Evolutionary conservation across 53 echinoderm and acorn worm genomes (phyloP).

Genomic region (Echinarachnius parma): DNA sequence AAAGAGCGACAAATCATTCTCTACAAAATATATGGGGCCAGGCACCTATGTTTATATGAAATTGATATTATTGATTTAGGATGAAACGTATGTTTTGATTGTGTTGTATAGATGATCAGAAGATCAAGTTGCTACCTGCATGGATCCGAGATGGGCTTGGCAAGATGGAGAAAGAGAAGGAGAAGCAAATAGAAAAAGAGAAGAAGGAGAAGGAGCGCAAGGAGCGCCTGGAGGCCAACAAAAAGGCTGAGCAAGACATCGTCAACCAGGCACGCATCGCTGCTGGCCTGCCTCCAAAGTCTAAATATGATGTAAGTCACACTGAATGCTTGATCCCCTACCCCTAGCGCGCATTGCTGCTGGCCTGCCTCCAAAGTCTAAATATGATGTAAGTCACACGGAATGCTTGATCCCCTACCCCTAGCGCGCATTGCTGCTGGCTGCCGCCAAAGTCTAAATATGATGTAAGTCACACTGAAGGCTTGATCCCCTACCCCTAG

Average conservation of each 20-base stretch:
- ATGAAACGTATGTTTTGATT: background rate
- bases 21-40: too few species aligned
- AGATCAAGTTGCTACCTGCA: conserved; percentile 85
- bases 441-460: too few species aligned
- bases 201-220: conserved; percentile 66
- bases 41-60: too few species aligned
- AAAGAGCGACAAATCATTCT: too few species aligned
- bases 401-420: too few species aligned
- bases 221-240: conserved; percentile 68
- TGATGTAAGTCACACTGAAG: too few species aligned
- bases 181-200: conserved; percentile 80
- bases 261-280: conserved; percentile 70
- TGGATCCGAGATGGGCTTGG: conserved; percentile 96
- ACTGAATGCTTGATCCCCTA: background rate
- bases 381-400: too few species aligned
- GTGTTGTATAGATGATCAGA: conserved; percentile 73
- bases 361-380: background rate
- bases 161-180: conserved; percentile 89
- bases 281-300: conserved; percentile 75
- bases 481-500: too few species aligned
- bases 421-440: too few species aligned
- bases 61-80: background rate
- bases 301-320: conserved; percentile 73
- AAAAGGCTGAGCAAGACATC: conserved; percentile 85
- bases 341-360: background rate